Percentiles rank a stretch among this genome's conserved stretches.
Conservation (phyloP, 37 sponge, comb jelly and placozoan genomes). For the Ianthella basta region DNA sequence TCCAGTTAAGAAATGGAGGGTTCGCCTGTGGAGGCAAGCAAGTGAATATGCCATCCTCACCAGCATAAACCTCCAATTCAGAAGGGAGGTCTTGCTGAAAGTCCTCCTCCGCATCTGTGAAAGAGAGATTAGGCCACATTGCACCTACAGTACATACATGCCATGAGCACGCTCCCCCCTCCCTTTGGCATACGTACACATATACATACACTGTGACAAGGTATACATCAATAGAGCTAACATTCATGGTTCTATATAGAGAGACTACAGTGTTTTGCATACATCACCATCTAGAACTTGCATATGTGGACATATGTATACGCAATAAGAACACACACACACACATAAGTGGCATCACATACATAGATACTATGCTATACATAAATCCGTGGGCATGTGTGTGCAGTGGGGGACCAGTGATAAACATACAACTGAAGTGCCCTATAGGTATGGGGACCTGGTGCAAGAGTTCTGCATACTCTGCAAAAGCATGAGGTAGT, state of each 20-base stretch:
- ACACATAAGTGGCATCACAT: neutral
- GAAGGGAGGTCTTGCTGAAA: neutral
- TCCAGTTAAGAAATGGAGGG: neutral
- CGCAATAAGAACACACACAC: slow-evolving; percentile 23
- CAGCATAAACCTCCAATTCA: neutral
- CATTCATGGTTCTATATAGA: neutral
- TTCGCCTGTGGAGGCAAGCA: neutral
- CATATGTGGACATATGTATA: no score
- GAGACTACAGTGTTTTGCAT: no score
- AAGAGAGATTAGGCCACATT: neutral
- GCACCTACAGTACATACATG: neutral
- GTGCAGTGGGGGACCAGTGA: no score
- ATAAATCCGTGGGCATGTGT: no score
- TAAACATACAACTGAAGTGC: no score
- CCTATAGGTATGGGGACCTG: no score
- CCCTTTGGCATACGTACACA: neutral
- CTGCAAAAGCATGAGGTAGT: no score
- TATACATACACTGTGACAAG: slow-evolving; percentile 1
- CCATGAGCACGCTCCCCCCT: no score
- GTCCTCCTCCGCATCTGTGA: neutral
- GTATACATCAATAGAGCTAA: neutral
- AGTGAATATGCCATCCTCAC: neutral
- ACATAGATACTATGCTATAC: no score
- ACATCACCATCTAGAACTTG: neutral
- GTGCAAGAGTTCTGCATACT: no score